Conservation (phyloP, 2,888 invertebrate genomes). For the Troilus luridus region DNA sequence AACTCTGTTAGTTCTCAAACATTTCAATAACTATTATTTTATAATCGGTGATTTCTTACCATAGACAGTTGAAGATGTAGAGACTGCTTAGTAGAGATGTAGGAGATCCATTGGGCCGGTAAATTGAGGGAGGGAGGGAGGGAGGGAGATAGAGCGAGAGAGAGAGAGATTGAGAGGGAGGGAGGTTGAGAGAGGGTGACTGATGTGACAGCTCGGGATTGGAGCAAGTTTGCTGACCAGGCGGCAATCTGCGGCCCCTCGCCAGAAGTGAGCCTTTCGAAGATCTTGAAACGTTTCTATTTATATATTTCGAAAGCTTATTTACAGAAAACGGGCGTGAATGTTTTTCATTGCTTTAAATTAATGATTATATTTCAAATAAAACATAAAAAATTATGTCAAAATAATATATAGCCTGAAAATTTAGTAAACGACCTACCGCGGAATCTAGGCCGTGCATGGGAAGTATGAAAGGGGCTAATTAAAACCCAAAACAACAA, state of each 20-base stretch:
- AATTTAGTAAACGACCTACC: too few relatives aligned
- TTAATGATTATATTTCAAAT: too few relatives aligned
- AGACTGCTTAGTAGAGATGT: not conserved
- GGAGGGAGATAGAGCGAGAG: too few relatives aligned
- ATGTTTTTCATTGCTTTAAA: too few relatives aligned
- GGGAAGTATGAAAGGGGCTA: too few relatives aligned
- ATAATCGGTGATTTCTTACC: not conserved
- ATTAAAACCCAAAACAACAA: too few relatives aligned
- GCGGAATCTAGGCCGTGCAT: too few relatives aligned
- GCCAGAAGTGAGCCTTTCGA: not conserved
- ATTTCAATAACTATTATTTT: not conserved
- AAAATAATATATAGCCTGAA: too few relatives aligned
- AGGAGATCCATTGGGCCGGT: not conserved
- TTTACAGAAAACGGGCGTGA: not conserved
- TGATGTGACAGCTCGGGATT: conserved; percentile 48
- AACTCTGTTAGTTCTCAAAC: too few relatives aligned
- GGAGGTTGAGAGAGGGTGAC: not conserved
- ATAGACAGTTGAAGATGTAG: not conserved
- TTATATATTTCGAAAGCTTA: not conserved
- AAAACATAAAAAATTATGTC: too few relatives aligned
- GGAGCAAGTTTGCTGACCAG: conserved; percentile 49
- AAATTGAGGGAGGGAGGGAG: not conserved
- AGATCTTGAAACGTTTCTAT: not conserved
- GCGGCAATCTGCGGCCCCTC: conserved; percentile 31
- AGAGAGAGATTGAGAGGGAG: too few relatives aligned